A percentile compares a stretch with the other conserved stretches of the same genome.
phyloP scores from a whole-genome alignment of 2,797 vertebrate genomes.

The Cottoperca gobio region DNA sequence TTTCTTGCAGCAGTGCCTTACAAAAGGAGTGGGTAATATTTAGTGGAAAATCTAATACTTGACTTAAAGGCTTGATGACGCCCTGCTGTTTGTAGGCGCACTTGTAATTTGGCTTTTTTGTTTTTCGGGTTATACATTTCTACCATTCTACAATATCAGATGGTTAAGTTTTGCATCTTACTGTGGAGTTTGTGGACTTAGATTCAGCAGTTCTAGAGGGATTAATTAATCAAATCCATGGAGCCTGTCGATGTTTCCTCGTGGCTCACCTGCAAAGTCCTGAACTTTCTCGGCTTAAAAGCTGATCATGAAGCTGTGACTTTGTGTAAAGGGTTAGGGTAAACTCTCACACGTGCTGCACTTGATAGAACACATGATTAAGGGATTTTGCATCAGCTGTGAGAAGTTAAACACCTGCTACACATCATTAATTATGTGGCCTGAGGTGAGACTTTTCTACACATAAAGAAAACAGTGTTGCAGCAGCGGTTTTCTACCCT shows the following conservation, averaged over 20 bases:
- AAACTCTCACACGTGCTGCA: neutral
- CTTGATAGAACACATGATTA: neutral
- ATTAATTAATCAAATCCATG: neutral
- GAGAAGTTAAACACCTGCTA: neutral
- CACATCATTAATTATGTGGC: neutral
- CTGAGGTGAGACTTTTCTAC: neutral
- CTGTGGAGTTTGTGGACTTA: neutral
- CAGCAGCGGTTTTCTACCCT: neutral
- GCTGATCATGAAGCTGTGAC: neutral
- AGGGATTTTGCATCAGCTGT: neutral
- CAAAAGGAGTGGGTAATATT: neutral
- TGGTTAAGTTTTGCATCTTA: neutral
- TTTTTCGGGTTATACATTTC: neutral
- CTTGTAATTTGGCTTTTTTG: neutral
- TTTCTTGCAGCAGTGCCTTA: neutral
- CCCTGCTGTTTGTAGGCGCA: neutral
- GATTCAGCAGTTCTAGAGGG: neutral
- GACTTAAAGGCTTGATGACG: neutral
- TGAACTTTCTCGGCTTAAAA: neutral
- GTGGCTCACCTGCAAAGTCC: neutral
- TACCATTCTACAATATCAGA: neutral
- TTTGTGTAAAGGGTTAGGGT: neutral
- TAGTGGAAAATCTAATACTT: neutral
- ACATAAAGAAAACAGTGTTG: neutral
- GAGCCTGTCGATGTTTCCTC: neutral